These are phyloP conservation scores for Stichodactyla helianthus DNA, from an alignment of 64 coral and sea anemone species.

Conservation along the genomic window DNA sequence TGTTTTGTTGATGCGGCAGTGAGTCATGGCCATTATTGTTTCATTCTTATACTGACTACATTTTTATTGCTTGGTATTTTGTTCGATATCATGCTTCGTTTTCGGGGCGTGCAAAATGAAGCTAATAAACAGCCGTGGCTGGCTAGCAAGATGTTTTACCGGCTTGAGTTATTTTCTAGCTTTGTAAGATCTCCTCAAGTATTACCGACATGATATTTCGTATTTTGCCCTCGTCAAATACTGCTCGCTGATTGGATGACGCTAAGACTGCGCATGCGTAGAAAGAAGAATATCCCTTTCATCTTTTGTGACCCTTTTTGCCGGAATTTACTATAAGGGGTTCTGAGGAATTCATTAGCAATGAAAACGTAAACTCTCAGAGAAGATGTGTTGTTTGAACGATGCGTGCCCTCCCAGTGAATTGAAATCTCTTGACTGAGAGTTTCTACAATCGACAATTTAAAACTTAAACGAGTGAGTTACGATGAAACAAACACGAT, in stretches of 20 bases:
- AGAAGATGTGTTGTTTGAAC: neutral
- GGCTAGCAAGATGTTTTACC: neutral
- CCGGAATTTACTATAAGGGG: neutral
- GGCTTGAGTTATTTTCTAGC: neutral
- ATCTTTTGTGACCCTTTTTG: neutral
- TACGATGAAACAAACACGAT: too few species aligned
- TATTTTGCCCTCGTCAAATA: neutral
- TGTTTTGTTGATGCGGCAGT: too few species aligned
- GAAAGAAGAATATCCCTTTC: neutral
- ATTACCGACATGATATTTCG: neutral
- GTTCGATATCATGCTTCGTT: too few species aligned
- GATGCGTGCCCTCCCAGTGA: too few species aligned
- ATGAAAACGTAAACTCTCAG: neutral
- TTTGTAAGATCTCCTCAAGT: neutral
- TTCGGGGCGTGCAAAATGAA: neutral
- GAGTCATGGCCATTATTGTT: too few species aligned
- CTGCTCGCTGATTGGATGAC: neutral
- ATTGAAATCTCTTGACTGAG: neutral
- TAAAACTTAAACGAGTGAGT: too few species aligned
- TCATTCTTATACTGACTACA: too few species aligned
- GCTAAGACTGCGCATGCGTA: neutral
- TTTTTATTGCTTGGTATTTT: too few species aligned
- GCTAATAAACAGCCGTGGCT: neutral
- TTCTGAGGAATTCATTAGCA: neutral
- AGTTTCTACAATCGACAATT: too few species aligned